phyloP scores from a whole-genome alignment of 2,888 invertebrate genomes.

The Helobdella robusta region DNA sequence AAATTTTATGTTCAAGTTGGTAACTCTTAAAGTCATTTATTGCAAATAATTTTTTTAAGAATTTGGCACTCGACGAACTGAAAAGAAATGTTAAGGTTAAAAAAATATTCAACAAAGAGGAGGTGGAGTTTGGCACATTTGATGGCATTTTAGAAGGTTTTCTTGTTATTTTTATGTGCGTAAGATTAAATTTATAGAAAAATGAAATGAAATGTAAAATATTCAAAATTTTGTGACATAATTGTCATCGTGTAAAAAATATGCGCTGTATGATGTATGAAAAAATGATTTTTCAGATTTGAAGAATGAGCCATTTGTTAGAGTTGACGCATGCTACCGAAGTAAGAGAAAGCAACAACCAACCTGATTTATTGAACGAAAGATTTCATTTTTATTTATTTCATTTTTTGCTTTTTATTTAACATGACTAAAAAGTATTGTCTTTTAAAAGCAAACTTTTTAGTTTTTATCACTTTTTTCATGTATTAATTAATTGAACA shows the following conservation, averaged over 20 bases:
- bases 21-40: not conserved
- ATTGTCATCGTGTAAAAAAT: not conserved
- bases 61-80: slow-evolving; percentile 13
- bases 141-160: slow-evolving; percentile 18
- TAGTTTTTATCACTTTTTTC: too few relatives aligned
- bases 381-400: too few relatives aligned
- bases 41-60: not conserved
- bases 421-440: too few relatives aligned
- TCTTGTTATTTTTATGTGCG: not conserved
- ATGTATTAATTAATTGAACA: too few relatives aligned
- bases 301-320: slow-evolving; percentile 11
- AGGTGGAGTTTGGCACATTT: slow-evolving; percentile 19
- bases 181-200: not conserved
- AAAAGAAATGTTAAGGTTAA: not conserved
- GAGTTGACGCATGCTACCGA: not conserved
- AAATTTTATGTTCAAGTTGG: not conserved
- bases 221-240: not conserved
- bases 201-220: not conserved
- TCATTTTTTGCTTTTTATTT: too few relatives aligned
- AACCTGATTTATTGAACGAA: too few relatives aligned
- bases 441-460: too few relatives aligned
- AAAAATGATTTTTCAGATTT: not conserved
- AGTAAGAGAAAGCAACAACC: not conserved
- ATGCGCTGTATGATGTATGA: not conserved
- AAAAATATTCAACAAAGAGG: slow-evolving; percentile 9